Base-by-base conservation (phyloP, 1,140 invertebrate species). In the Magallana gigas region DNA sequence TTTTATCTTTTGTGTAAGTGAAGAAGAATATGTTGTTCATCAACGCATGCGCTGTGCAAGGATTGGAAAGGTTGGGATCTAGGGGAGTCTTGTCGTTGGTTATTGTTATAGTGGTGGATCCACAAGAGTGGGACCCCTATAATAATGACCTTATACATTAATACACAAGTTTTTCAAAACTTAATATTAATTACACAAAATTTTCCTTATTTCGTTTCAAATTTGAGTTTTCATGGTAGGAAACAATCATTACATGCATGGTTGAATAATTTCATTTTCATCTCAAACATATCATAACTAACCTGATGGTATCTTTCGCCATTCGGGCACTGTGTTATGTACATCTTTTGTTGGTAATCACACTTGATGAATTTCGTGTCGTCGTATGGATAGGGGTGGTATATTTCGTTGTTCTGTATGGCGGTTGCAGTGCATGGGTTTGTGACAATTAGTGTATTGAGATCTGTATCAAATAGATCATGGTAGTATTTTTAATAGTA, bases 291-390 rank as follows among this genome's bases (percentile, higher is more conserved):
- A 48, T 48, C 3, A 4, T 48, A 5, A 48, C 36, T n/a, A 8
- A 76, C 68, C 68, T 86, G 88, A 23, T 90, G 60, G 83, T 86
- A 91, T 64, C 57, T 68, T 76, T 85, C 84, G 5, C 90, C 88
- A n/a, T n/a, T 48, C 9, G 90, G 89, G 71, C 90, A 91, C n/a
- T 23, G 60, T 12, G 76, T 83, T n/a, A 91, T 84, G 59, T 87
- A 91, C 81, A 84, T 85, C 1, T 87, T 85, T 12, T 89, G 89
- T 16, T 57, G 14, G 1, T 86, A 56, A 83, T 90, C 90, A 88
- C 90, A 91, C 23, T 87, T 85, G 23, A 91, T 88, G 83, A 83
- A 91, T 59, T 87, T 88, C 0, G 86, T 88, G 71, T 89, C 62
- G 68, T 91, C 88, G 56, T 83, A 83, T 5, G 90, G 90, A 81